Percentiles rank a stretch among this genome's conserved stretches.
These are phyloP conservation scores for Eremophila alpestris DNA, from an alignment of 2,797 vertebrate genomes.

Conservation along the genomic window DNA sequence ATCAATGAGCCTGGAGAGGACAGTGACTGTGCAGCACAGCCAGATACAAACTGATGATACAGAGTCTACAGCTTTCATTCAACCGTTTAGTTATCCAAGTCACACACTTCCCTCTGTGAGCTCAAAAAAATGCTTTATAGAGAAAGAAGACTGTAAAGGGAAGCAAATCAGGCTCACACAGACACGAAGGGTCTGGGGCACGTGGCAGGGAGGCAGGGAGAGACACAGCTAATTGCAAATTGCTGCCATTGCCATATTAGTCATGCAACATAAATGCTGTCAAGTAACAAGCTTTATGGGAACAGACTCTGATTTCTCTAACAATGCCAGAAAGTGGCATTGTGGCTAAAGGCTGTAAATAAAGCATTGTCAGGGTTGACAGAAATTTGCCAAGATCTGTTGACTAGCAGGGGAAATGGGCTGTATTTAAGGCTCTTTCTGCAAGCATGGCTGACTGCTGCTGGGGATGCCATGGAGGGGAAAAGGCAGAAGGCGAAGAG, in stretches of 20 bases:
- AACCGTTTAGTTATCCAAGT: neutral
- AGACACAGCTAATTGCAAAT: conserved; percentile 25
- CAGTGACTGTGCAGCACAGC: neutral
- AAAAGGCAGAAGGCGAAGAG: neutral
- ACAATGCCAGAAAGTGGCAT: conserved; percentile 12
- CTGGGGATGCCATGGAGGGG: neutral
- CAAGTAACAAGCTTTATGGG: conserved; percentile 27
- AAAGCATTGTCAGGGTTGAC: neutral
- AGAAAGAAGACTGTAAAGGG: neutral
- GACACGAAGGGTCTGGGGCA: neutral
- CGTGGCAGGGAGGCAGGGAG: neutral
- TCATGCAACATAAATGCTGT: conserved; percentile 50
- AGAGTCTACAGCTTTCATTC: neutral
- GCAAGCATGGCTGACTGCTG: neutral
- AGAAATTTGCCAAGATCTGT: neutral
- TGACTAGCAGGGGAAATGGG: neutral
- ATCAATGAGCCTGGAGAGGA: neutral
- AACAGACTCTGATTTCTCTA: conserved; percentile 22
- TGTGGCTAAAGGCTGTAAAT: conserved; percentile 17
- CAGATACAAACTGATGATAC: neutral
- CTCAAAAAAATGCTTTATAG: neutral
- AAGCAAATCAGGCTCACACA: conserved; percentile 8
- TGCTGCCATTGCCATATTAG: conserved; percentile 19
- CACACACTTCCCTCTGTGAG: neutral
- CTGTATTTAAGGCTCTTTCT: neutral